A percentile compares a stretch with the other conserved stretches of the same genome.
phyloP scores from a whole-genome alignment of 2,888 invertebrate genomes.

The Sialis fuliginosa region DNA sequence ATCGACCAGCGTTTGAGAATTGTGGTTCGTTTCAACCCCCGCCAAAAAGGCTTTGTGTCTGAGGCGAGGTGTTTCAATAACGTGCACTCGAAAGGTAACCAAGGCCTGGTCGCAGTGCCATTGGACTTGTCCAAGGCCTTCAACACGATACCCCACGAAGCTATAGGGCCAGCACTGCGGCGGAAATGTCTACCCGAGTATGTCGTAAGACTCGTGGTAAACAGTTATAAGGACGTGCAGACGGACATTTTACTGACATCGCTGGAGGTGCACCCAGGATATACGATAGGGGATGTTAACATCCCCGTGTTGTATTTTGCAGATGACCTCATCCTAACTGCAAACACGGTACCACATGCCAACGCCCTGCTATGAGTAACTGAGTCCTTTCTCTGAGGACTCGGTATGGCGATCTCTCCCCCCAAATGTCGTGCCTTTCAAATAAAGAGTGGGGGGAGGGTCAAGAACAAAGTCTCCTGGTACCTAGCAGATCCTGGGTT shows the following conservation, averaged over 20 bases:
- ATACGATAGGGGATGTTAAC: neutral
- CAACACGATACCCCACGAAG: neutral
- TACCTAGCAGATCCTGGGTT: constrained; percentile 13
- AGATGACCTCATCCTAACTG: constrained; percentile 6
- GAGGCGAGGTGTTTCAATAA: neutral
- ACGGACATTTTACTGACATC: neutral
- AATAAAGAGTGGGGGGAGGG: neutral
- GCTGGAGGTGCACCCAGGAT: neutral
- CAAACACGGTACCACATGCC: constrained; percentile 16
- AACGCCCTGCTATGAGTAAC: constrained; percentile 6
- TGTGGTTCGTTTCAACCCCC: neutral
- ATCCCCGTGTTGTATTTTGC: neutral
- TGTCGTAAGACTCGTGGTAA: neutral
- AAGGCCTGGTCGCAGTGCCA: neutral
- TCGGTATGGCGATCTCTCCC: too few species aligned
- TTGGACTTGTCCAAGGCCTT: neutral
- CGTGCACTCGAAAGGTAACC: neutral
- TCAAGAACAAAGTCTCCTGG: constrained; percentile 14
- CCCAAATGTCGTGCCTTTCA: neutral
- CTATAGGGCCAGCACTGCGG: neutral
- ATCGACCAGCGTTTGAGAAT: neutral
- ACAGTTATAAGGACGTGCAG: neutral
- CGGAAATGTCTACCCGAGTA: neutral
- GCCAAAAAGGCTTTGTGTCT: too few species aligned
- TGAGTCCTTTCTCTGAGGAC: constrained; percentile 7